Evolutionary conservation across 2,888 invertebrate species (phyloP), one percentile per base, ranked within the genome.

Genomic region (Epirrhoe tristata): DNA sequence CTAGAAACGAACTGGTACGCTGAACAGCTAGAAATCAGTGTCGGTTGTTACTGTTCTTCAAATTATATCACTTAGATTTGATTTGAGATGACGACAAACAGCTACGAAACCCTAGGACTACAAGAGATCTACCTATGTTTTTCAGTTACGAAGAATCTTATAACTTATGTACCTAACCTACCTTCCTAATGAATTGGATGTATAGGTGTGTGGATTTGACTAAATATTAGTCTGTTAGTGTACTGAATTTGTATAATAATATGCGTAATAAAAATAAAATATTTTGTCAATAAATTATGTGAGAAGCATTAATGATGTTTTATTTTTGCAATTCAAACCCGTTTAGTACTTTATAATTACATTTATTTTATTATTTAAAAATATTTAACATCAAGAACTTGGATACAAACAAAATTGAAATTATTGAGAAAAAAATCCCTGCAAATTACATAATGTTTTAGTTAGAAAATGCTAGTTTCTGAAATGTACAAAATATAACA

Each of bases 1-100:
- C 63, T 90, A 5, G 75, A 72, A 63, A 68, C 63, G 16, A 78
- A 77, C 62, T 91, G 90, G 87, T 73, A 84, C n/a, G 81, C 85
- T 0, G 76, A 81, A 34, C 79, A 78, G 46, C 74, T 74, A 14
- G 77, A 81, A 0, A 78, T 91, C 8, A 85, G 82, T 54, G 84
- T 87, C n/a, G 90, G 86, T 4, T 91, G 91, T 68, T 71, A 81
- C 16, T 91, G 91, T 67, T 74, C 75, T 1, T 81, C 80, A 58
- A 83, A 87, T 0, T 56, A 52, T 10, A 12, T 46, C 32, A 12
- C 16, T 5, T 16, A 58, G n/a, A 61, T 46, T 31, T 24, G n/a
- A 24, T 57, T 56, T 14, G 24, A 6, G 12, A 32, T 46, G 46
- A 48, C 61, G 46, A 48, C 32, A n/a, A 48, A 48, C 14, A 16